Evolutionary conservation across 1,140 invertebrate species (phyloP), one percentile per base, ranked within the genome.

Genomic region (Plodia interpunctella): DNA sequence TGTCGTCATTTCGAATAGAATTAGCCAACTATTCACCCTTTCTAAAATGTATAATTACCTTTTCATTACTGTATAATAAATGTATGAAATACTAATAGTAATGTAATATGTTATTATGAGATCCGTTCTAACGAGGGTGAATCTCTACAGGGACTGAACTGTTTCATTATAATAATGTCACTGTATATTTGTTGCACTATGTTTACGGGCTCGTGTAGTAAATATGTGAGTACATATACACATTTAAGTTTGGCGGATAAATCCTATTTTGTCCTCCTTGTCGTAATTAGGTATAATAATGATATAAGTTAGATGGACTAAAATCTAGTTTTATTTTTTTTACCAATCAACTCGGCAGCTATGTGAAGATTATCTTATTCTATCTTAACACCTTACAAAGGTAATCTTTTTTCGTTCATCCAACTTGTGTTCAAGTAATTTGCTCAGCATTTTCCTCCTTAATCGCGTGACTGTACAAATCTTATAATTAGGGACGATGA

Each of bases 381-480:
- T 15, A 15, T 44, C 38, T 6, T 44, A 44, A 44, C 38, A 44
- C 15, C 38, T 44, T 15, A 44, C 38, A 44, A 11, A 17, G 15
- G 15, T 44, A 44, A 15, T 44, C 38, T 44, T 44, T 44, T 44
- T 44, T 44, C 30, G 38, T 44, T 44, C 38, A 44, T 17, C 38
- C 15, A 44, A 44, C 38, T 44, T 44, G 38, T 44, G 38, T 44
- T 44, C 15, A 44, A 44, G 38, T 44, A 44, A 44, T 44, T 15
- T 44, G 13, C 38, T 44, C 38, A 17, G 38, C 10, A 15, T 44
- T 44, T 17, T 44, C 38, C 38, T n/a, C 13, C 13, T 15, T 44
- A 44, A 44, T 44, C 38, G n/a, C 38, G 38, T 44, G 38, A 44
- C 38, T 44, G 38, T 44, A 44, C 38, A 15, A 44, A 44, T 44